Base-by-base conservation (phyloP, 2,888 invertebrate species). In the Lampropteryx suffumata region DNA sequence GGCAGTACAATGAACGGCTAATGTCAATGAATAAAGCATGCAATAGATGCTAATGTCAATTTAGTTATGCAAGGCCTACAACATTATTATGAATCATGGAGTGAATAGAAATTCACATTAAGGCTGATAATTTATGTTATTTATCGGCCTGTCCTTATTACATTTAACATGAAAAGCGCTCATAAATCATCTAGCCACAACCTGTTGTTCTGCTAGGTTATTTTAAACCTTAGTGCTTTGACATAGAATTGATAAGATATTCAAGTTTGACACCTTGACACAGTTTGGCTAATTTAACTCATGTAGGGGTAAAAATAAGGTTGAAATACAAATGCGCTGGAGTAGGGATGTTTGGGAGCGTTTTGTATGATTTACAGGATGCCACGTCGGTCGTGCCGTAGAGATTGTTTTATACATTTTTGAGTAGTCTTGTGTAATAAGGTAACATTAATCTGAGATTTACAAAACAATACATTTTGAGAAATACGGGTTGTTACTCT, bases 351-450 rank as follows among this genome's bases (percentile, higher is more conserved):
- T n/a, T n/a, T n/a, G 10, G 13, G 34, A 43, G 8, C 2, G 29
- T 35, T 44, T 34, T 21, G 7, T 13, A 37, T 52, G 41, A 50
- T 57, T 42, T 49, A 45, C 27, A 8, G 42, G 13, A 34, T 21
- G 32, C 28, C 43, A 40, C 17, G 28, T 35, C 3, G 26, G n/a
- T n/a, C n/a, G n/a, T 28, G 28, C 42, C 33, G 17, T 28, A 26
- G 35, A 53, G 43, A 57, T 58, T 61, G 47, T 48, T 43, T 47
- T 39, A 37, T 55, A 32, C 28, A 55, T 50, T 36, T 50, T 52
- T 40, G 3, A 50, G 39, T n/a, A 24, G 7, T 14, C 32, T 17
- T 37, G 10, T 8, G 24, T 24, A 24, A 7, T 39, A 33, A 28
- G 4, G 37, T 33, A 32, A n/a, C n/a, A 30, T 32, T 13, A 3